These are phyloP conservation scores for Candoia aspera DNA, from an alignment of 2,113 vertebrate species.

Conservation along the genomic window DNA sequence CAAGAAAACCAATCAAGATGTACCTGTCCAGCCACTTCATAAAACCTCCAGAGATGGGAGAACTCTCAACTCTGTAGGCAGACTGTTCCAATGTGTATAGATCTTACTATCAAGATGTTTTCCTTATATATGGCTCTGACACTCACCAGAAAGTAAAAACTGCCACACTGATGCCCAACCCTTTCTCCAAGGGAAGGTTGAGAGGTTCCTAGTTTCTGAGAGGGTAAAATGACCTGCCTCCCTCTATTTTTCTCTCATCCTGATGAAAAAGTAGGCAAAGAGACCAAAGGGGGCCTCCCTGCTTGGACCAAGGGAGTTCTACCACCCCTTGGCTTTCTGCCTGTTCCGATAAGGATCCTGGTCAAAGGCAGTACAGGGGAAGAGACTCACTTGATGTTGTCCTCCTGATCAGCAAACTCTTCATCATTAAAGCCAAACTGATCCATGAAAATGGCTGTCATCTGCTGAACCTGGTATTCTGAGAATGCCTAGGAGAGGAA, in stretches of 20 bases:
- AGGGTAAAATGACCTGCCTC: background rate
- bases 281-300: background rate
- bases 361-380: background rate
- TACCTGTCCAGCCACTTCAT: background rate
- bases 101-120: background rate
- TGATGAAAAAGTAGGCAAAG: background rate
- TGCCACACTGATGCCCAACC: background rate
- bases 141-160: background rate
- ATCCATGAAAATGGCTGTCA: conserved; percentile 95
- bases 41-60: background rate
- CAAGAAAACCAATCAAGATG: background rate
- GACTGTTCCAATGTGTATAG: no score
- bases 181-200: background rate
- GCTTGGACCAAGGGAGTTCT: background rate
- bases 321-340: no score
- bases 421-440: conserved; percentile 98
- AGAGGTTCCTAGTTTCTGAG: background rate
- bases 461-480: conserved; percentile 98
- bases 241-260: background rate
- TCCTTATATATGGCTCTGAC: background rate
- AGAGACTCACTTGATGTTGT: conserved; percentile 88
- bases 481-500: conserved; percentile 85
- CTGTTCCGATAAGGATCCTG: background rate
- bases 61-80: background rate
- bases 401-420: conserved; percentile 95